These are phyloP conservation scores for Varecia variegata DNA, from an alignment of 2,797 vertebrate species.

Conservation along the genomic window DNA sequence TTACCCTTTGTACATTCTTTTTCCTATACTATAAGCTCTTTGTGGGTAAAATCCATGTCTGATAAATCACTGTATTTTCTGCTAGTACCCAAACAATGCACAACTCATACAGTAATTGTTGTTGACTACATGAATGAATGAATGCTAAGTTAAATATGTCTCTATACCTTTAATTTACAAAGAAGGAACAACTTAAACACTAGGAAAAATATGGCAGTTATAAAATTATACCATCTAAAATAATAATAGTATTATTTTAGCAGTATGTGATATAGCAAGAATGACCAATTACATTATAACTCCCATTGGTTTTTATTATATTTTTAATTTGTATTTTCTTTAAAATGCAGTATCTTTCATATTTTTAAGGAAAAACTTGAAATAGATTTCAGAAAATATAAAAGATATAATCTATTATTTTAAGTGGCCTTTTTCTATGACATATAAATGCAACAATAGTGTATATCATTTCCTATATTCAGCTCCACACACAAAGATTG, in stretches of 20 bases:
- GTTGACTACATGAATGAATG: neutral
- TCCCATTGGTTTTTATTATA: neutral
- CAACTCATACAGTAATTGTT: neutral
- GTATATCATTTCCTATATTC: neutral
- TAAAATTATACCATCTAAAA: neutral
- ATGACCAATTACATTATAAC: neutral
- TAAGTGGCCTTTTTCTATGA: neutral
- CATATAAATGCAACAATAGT: neutral
- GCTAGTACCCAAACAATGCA: neutral
- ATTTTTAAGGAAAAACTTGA: slow-evolving; percentile 38
- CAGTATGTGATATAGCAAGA: neutral
- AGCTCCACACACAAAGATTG: neutral
- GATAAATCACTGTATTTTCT: neutral
- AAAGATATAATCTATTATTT: neutral
- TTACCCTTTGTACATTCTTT: neutral
- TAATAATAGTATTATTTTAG: neutral
- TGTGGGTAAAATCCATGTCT: neutral
- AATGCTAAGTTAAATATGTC: neutral
- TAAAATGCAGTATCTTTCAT: neutral
- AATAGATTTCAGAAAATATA: slow-evolving; percentile 22
- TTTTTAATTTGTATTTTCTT: slow-evolving; percentile 43
- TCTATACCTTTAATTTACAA: slow-evolving; percentile 6
- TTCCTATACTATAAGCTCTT: neutral
- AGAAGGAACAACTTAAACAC: neutral
- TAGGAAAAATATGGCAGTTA: neutral